Conservation (phyloP, 2,888 invertebrate genomes). For the Andricus quercusramuli region DNA sequence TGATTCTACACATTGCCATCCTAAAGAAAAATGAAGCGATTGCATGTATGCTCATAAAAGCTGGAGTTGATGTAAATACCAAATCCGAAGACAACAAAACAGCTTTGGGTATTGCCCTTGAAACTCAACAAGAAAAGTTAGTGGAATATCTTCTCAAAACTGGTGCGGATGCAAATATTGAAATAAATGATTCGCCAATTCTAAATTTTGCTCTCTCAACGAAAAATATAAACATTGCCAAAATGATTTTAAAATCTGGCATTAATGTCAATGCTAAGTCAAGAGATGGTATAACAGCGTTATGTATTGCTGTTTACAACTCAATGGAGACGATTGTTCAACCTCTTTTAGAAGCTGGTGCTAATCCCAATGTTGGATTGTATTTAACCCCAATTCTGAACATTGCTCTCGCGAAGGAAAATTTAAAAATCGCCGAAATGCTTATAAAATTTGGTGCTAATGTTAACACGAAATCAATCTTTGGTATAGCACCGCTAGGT, state of each 20-base stretch:
- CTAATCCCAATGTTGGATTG: neutral
- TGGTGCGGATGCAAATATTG: too few species aligned
- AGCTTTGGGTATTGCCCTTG: neutral
- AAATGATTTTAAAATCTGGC: too few species aligned
- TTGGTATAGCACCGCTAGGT: too few species aligned
- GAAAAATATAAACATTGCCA: too few species aligned
- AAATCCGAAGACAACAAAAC: neutral
- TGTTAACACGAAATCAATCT: neutral
- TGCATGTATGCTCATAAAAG: neutral
- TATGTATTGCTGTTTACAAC: too few species aligned
- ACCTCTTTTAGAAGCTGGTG: neutral
- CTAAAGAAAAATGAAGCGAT: neutral
- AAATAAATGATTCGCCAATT: too few species aligned
- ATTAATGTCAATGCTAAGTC: too few species aligned
- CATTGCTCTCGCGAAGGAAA: neutral
- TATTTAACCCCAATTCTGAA: neutral
- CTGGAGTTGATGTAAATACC: neutral
- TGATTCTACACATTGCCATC: neutral
- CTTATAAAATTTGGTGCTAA: neutral
- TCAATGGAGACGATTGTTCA: neutral
- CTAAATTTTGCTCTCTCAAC: too few species aligned
- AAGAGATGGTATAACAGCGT: too few species aligned
- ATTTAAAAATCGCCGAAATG: neutral
- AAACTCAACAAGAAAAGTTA: neutral
- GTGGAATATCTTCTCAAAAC: too few species aligned